A percentile compares a stretch with the other conserved stretches of the same genome.
These are phyloP conservation scores for Choloepus didactylus DNA, from an alignment of 2,797 vertebrate genomes.

Conservation along the genomic window DNA sequence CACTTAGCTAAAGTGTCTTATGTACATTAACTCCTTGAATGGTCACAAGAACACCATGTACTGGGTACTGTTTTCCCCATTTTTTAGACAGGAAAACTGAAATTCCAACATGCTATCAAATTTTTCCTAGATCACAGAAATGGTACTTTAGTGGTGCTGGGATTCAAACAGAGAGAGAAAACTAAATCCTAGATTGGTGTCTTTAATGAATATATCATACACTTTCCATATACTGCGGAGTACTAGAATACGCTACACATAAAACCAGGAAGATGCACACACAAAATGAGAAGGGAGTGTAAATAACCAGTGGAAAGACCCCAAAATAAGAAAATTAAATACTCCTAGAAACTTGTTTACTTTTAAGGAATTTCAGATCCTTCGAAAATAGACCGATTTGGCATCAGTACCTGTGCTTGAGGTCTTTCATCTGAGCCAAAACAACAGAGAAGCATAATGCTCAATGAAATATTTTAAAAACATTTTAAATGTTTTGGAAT, in stretches of 20 bases:
- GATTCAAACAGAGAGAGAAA: background rate
- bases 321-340: background rate
- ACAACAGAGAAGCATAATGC: background rate
- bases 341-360: background rate
- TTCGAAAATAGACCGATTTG: background rate
- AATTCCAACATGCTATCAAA: background rate
- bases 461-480: background rate
- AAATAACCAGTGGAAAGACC: background rate
- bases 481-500: background rate
- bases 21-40: background rate
- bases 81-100: background rate
- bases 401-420: background rate
- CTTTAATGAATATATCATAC: background rate
- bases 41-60: background rate
- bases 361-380: background rate
- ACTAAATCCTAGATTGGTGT: background rate
- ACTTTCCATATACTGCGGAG: background rate
- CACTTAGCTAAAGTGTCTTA: background rate
- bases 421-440: background rate
- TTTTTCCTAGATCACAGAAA: background rate
- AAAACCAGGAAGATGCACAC: background rate
- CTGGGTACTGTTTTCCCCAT: background rate
- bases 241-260: background rate
- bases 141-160: accelerated
- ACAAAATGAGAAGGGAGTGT: background rate